These are phyloP conservation scores for Rosalia funebris DNA, from an alignment of 2,888 invertebrate genomes.

Conservation along the genomic window DNA sequence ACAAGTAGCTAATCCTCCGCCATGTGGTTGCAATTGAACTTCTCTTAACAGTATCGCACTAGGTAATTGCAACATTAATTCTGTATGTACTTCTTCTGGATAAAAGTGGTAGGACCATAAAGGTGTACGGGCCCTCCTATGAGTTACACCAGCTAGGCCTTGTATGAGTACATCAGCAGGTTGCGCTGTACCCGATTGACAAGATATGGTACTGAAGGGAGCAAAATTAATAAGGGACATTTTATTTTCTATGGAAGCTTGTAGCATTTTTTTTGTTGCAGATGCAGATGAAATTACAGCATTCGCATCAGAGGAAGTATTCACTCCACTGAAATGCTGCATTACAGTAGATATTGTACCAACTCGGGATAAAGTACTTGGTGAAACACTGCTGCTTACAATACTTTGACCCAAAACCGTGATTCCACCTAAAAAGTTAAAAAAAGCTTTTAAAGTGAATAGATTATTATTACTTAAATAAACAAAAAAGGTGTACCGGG, in stretches of 20 bases:
- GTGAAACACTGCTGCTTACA: conserved; percentile 76
- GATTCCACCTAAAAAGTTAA: conserved; percentile 68
- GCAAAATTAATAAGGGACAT: conserved; percentile 90
- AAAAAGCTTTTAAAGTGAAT: not conserved
- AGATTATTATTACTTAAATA: no score
- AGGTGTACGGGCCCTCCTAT: conserved; percentile 85
- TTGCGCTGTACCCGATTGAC: conserved; percentile 74
- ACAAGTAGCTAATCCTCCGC: conserved; percentile 85
- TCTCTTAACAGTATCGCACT: conserved; percentile 89
- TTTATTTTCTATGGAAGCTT: conserved; percentile 70
- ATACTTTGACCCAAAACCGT: conserved; percentile 82
- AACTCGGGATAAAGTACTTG: conserved; percentile 70
- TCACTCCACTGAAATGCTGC: conserved; percentile 70
- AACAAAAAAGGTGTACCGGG: no score
- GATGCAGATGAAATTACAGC: conserved; percentile 52
- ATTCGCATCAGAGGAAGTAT: conserved; percentile 45
- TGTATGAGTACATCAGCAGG: conserved; percentile 90
- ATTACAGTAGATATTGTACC: conserved; percentile 68
- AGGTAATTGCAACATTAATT: conserved; percentile 86
- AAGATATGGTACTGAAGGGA: conserved; percentile 76
- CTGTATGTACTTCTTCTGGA: conserved; percentile 88
- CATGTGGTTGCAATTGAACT: conserved; percentile 87
- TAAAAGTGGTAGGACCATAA: conserved; percentile 98
- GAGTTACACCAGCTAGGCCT: conserved; percentile 71
- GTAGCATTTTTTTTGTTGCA: conserved; percentile 59